Evolutionary conservation across 2,888 invertebrate species (phyloP), one percentile per base, ranked within the genome.

Genomic region (Rotaria magnacalcarata): DNA sequence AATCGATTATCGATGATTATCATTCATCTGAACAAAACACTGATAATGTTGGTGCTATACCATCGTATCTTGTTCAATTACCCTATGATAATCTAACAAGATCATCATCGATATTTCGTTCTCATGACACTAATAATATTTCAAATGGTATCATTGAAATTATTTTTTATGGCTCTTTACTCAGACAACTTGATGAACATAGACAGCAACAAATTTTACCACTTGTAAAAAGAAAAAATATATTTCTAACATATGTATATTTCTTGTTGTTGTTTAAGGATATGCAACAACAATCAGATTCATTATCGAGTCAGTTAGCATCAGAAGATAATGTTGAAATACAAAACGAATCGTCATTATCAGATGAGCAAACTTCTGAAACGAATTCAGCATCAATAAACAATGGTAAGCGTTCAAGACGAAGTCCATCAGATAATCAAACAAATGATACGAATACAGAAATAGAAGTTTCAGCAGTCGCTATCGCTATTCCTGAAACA

Each of bases 1-100:
- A 43, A 80, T 7, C 80, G 14, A 80, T 80, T 47, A 47, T 80
- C n/a, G n/a, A 80, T 80, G 80, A 80, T 41, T 80, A 80, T 24
- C 80, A 80, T 67, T 67, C 34, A 16, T 67, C 67, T 4, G 67
- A 67, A 16, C 67, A 67, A 67, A 34, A 3, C 16, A 67, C 34
- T 54, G 21, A 54, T 67, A 67, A 67, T 34, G 14, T 34, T 34
- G 67, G 34, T 34, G 34, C 34, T 34, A 34, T 19, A 67, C 34
- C 67, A 67, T 67, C 34, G 6, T 67, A 67, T 14, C 34, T 16
- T 34, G 27, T 41, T 27, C 34, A 67, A 67, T 67, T 67, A 67
- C 67, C 67, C 6, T 67, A 34, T 67, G 34, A 67, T 19, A 67
- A 34, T 67, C 19, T 34, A 19, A 41, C 67, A 19, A 19, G 34